phyloP scores from a whole-genome alignment of 2,888 invertebrate genomes.

The Caenorhabditis sulstoni region DNA sequence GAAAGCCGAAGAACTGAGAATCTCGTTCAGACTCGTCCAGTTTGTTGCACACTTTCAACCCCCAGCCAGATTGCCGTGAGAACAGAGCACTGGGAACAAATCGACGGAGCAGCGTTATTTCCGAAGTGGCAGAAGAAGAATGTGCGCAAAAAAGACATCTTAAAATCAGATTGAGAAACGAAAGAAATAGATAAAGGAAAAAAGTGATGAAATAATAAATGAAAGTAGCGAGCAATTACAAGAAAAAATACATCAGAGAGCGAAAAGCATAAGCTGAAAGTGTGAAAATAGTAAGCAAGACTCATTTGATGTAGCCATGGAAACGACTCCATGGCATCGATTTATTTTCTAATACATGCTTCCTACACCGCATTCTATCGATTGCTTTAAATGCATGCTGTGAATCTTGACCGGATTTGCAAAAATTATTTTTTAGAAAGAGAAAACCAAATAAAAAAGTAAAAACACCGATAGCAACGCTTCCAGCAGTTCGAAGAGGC shows the following conservation, averaged over 20 bases:
- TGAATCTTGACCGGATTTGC: no score
- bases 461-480: neutral
- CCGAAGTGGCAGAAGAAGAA: slow-evolving; percentile 31
- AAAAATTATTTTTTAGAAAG: neutral
- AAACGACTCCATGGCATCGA: no score
- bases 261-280: no score
- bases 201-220: neutral
- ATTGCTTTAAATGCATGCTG: no score
- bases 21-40: neutral
- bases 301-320: no score
- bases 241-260: neutral
- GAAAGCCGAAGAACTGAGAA: slow-evolving; percentile 13
- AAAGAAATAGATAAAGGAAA: neutral
- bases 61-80: slow-evolving; percentile 21
- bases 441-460: neutral
- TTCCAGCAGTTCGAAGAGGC: neutral
- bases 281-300: no score
- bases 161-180: slow-evolving; percentile 35
- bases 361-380: no score
- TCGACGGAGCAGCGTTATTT: slow-evolving; percentile 10
- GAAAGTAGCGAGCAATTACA: neutral
- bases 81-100: slow-evolving; percentile 18
- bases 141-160: slow-evolving; percentile 43
- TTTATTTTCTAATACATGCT: no score
- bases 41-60: slow-evolving; percentile 44